Conservation (phyloP, 2,797 vertebrate genomes). For the Onychomys leucogaster region DNA sequence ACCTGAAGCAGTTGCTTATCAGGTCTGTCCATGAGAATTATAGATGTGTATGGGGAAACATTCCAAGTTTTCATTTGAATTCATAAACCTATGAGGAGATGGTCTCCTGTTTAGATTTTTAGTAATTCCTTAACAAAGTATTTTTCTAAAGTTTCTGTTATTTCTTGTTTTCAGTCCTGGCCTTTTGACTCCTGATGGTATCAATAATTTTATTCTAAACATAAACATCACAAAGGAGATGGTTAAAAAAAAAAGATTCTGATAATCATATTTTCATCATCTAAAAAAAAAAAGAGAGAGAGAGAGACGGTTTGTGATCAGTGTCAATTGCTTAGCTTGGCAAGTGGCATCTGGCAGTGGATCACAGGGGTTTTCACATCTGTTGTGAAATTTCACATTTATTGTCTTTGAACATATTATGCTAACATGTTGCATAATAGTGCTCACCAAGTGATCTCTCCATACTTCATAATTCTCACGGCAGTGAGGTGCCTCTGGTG, state of each 20-base stretch:
- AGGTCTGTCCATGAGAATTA: neutral
- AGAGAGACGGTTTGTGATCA: neutral
- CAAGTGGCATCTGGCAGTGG: neutral
- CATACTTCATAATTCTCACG: no score
- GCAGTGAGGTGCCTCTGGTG: neutral
- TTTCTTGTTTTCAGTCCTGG: neutral
- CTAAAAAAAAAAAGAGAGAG: no score
- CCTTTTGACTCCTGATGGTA: neutral
- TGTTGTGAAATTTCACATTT: no score
- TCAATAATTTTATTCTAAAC: neutral
- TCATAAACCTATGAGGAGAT: neutral
- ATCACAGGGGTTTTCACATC: no score
- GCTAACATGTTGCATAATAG: neutral
- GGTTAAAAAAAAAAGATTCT: no score
- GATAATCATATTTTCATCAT: no score
- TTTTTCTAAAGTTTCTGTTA: neutral
- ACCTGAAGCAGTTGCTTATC: neutral
- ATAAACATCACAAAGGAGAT: neutral
- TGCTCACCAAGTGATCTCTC: neutral
- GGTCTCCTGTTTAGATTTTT: neutral
- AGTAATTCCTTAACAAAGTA: neutral
- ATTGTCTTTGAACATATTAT: neutral
- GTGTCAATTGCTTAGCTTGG: neutral
- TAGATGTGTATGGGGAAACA: neutral
- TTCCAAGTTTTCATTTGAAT: neutral